Percentiles rank a stretch among this genome's conserved stretches.
Evolutionary conservation across 2,113 vertebrate species (phyloP).

Genomic region (Columba livia): DNA sequence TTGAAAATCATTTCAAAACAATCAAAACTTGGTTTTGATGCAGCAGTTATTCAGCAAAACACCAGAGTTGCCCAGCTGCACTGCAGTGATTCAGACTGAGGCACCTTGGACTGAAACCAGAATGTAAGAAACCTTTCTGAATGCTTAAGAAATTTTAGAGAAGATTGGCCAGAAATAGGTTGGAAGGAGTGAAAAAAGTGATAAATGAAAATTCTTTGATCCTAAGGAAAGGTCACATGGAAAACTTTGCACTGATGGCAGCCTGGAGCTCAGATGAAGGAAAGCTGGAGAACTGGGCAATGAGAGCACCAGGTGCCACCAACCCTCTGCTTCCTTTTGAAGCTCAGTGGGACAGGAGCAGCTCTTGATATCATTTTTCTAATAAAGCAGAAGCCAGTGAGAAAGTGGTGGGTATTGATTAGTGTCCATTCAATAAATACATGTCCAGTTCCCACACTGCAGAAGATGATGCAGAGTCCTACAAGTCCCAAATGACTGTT

Average conservation of each 20-base stretch:
- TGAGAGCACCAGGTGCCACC: neutral
- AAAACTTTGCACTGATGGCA: neutral
- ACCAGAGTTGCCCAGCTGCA: neutral
- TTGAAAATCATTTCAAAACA: neutral
- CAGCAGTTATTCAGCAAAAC: neutral
- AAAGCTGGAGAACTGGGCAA: neutral
- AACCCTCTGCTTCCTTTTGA: neutral
- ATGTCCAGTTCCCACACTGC: neutral
- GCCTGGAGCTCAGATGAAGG: neutral
- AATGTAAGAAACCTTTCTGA: neutral
- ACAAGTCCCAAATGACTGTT: neutral
- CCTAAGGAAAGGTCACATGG: neutral
- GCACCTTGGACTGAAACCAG: slow-evolving; percentile 12
- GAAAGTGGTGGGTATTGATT: slow-evolving; percentile 33
- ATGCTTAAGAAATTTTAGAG: neutral
- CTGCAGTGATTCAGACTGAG: slow-evolving; percentile 5
- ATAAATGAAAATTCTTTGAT: neutral
- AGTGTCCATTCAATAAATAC: slow-evolving; percentile 18
- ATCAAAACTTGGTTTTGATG: neutral
- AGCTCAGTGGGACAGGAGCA: neutral
- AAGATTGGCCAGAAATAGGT: slow-evolving; percentile 6
- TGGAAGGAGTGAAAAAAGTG: neutral
- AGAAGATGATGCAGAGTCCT: neutral
- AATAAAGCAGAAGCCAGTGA: slow-evolving; percentile 20
- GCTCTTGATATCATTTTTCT: neutral